Percentiles rank a stretch among this genome's conserved stretches.
These are phyloP conservation scores for Oryctolagus cuniculus DNA, from an alignment of 2,113 vertebrate genomes.

Conservation along the genomic window mOryCun1.1 NC_091436.1:126850001-126850500, in stretches of 20 bases:
- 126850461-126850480: slow-evolving; percentile 43
- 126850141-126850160: slow-evolving; percentile 92
- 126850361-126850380: slow-evolving; percentile 39
- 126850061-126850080: slow-evolving; percentile 87
- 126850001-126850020: no score
- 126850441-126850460: slow-evolving; percentile 40
- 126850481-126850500: slow-evolving; percentile 57
- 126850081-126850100: slow-evolving; percentile 84
- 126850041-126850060: neutral
- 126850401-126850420: neutral
- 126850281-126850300: neutral
- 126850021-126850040: neutral
- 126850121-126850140: slow-evolving; percentile 94
- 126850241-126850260: slow-evolving; percentile 55
- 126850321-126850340: neutral
- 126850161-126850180: slow-evolving; percentile 80
- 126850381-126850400: neutral
- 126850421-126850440: slow-evolving; percentile 52
- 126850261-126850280: neutral
- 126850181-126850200: slow-evolving; percentile 85
- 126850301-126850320: neutral
- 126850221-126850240: slow-evolving; percentile 92
- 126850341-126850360: neutral
- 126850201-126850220: slow-evolving; percentile 94
- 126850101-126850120: slow-evolving; percentile 92